A percentile compares a stretch with the other conserved stretches of the same genome.
Evolutionary conservation across 2,888 invertebrate genomes (phyloP).

Genomic region (Erebia epiphron): DNA sequence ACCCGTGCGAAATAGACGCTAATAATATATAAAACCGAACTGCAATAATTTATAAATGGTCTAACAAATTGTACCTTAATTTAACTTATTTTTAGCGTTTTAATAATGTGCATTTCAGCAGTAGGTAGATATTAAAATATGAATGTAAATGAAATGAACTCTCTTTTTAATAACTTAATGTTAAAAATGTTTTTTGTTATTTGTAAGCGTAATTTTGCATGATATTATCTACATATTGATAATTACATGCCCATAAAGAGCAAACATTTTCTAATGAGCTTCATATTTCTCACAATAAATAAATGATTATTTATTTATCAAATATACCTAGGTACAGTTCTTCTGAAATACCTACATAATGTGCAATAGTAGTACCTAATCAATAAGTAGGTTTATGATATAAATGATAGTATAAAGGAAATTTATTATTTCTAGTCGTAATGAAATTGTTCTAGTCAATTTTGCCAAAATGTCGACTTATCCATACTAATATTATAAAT

Average conservation of each 20-base stretch:
- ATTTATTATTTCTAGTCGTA: conserved; percentile 18
- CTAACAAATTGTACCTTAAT: background rate
- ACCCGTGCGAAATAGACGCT: no score
- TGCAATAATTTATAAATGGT: background rate
- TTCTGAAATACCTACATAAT: conserved; percentile 2
- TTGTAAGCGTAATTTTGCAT: background rate
- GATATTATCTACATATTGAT: background rate
- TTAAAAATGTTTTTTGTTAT: background rate
- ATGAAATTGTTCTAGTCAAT: conserved; percentile 24
- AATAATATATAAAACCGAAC: no score
- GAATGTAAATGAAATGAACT: no score
- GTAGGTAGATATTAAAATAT: background rate
- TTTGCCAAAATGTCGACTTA: conserved; percentile 3
- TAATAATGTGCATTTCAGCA: background rate
- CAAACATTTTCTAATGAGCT: no score
- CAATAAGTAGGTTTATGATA: background rate
- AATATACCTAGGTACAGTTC: background rate
- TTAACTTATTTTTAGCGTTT: background rate
- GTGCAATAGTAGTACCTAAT: conserved; percentile 29
- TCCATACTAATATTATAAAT: no score
- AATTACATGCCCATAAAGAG: background rate
- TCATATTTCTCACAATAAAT: background rate
- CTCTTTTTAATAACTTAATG: no score
- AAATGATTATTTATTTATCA: no score
- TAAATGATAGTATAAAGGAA: background rate